These are phyloP conservation scores for Tautogolabrus adspersus DNA, from an alignment of 2,113 vertebrate species.

Conservation along the genomic window DNA sequence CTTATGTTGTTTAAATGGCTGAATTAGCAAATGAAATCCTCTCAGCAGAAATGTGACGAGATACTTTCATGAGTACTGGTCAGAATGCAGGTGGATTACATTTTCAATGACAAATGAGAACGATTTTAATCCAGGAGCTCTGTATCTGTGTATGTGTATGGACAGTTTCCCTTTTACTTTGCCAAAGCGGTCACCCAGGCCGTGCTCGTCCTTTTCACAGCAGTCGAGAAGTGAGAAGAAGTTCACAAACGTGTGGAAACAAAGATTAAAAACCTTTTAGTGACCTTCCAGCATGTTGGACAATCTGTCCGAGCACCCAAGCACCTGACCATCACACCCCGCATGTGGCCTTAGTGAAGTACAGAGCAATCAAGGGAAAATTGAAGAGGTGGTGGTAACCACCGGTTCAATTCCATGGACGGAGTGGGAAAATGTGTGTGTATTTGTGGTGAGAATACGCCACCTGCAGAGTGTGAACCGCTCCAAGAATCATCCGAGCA, in stretches of 20 bases:
- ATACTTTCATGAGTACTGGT: neutral
- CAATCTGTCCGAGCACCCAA: slow-evolving; percentile 46
- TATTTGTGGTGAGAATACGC: slow-evolving; percentile 34
- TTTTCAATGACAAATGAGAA: neutral
- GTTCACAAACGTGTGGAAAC: slow-evolving; percentile 12
- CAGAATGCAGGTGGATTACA: neutral
- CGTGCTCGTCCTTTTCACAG: slow-evolving; percentile 33
- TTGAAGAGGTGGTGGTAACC: slow-evolving; percentile 45
- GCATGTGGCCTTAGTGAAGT: slow-evolving; percentile 49
- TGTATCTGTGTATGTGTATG: too few relatives aligned
- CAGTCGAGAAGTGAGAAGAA: slow-evolving; percentile 15
- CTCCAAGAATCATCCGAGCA: slow-evolving; percentile 8
- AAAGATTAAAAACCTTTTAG: slow-evolving; percentile 62
- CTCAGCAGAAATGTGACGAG: too few relatives aligned
- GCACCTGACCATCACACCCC: slow-evolving; percentile 41
- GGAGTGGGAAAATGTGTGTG: slow-evolving; percentile 10
- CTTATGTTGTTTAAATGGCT: too few relatives aligned
- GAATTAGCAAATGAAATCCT: too few relatives aligned
- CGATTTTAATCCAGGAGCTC: neutral
- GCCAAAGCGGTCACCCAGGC: neutral
- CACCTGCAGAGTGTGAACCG: slow-evolving; percentile 37
- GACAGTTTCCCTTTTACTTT: neutral
- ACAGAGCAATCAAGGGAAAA: slow-evolving; percentile 62
- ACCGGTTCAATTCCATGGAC: slow-evolving; percentile 43
- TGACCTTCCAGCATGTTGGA: slow-evolving; percentile 59